A percentile compares a stretch with the other conserved stretches of the same genome.
Evolutionary conservation across 2,888 invertebrate genomes (phyloP).

Genomic region (Agelastica alni): DNA sequence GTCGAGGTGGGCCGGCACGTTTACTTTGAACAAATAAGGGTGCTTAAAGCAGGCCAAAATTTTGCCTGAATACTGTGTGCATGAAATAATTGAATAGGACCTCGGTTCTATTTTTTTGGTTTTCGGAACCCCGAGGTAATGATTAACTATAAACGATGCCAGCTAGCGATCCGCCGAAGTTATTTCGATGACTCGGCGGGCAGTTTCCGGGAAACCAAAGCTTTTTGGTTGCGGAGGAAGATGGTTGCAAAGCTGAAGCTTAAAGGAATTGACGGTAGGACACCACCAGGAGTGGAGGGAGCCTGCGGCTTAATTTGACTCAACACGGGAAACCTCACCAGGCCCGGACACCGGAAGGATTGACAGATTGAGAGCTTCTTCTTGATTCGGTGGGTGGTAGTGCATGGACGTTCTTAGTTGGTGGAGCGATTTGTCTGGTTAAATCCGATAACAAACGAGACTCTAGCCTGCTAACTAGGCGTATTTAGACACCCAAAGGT

Average conservation of each 20-base stretch:
- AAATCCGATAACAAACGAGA: too few relatives aligned
- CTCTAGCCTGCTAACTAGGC: too few relatives aligned
- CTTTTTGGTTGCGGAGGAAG: conserved; percentile 68
- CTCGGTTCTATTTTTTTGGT: conserved; percentile 67
- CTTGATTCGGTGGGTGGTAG: too few relatives aligned
- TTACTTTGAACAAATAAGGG: conserved; percentile 72
- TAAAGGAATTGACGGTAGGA: too few relatives aligned
- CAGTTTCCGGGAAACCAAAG: conserved; percentile 66
- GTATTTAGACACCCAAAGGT: too few relatives aligned
- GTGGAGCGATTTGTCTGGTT: too few relatives aligned
- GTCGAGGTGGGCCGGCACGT: conserved; percentile 59
- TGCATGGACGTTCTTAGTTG: too few relatives aligned
- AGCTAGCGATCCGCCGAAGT: conserved; percentile 64
- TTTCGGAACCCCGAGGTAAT: conserved; percentile 48
- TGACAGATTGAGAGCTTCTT: too few relatives aligned
- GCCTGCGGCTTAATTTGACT: too few relatives aligned
- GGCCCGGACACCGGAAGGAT: too few relatives aligned
- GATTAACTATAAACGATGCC: conserved; percentile 17
- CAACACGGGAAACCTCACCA: too few relatives aligned
- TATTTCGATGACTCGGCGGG: conserved; percentile 64
- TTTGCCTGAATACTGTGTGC: conserved; percentile 58
- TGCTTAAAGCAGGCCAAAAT: conserved; percentile 62
- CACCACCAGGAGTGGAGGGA: too few relatives aligned
- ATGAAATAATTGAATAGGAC: conserved; percentile 71
- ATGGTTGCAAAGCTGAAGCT: conserved; percentile 69